These are phyloP conservation scores for Opisthocomus hoazin DNA, from an alignment of 2,113 vertebrate genomes.

Conservation along the genomic window DNA sequence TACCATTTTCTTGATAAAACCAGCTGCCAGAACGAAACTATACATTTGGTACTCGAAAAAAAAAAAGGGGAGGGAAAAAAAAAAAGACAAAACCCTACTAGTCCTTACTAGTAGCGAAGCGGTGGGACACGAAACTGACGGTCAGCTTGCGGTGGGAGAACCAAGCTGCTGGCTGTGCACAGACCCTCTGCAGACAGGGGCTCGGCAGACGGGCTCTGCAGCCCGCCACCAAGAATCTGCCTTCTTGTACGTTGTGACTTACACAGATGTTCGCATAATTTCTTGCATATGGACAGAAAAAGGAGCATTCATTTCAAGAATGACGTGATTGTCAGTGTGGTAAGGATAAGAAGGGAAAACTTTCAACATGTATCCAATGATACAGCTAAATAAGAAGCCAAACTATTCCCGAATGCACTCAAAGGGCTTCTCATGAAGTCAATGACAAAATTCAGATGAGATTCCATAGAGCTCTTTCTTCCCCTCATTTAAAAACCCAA, in stretches of 20 bases:
- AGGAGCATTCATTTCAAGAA: constrained; percentile 55
- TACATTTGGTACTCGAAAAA: background rate
- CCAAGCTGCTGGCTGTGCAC: background rate
- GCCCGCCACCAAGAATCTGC: constrained; percentile 57
- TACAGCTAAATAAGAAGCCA: constrained; percentile 6
- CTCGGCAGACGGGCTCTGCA: constrained; percentile 49
- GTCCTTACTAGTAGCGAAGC: background rate
- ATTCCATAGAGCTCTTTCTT: background rate
- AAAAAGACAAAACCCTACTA: background rate
- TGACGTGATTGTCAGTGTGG: constrained; percentile 20
- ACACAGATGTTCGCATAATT: constrained; percentile 63
- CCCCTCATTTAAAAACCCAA: background rate
- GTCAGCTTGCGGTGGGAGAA: background rate
- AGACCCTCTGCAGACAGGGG: constrained; percentile 29
- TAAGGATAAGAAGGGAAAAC: constrained; percentile 16
- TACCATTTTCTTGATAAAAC: constrained; percentile 21
- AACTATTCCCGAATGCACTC: background rate
- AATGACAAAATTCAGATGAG: background rate
- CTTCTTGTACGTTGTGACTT: constrained; percentile 38
- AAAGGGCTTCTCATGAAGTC: background rate
- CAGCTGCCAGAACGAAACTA: constrained; percentile 21
- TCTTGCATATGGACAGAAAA: constrained; percentile 63
- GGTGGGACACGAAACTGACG: background rate
- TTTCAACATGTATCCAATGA: constrained; percentile 5
- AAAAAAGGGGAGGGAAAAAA: background rate